Evolutionary conservation across 2,888 invertebrate species (phyloP).

Genomic region (Eurytoma adleriae): DNA sequence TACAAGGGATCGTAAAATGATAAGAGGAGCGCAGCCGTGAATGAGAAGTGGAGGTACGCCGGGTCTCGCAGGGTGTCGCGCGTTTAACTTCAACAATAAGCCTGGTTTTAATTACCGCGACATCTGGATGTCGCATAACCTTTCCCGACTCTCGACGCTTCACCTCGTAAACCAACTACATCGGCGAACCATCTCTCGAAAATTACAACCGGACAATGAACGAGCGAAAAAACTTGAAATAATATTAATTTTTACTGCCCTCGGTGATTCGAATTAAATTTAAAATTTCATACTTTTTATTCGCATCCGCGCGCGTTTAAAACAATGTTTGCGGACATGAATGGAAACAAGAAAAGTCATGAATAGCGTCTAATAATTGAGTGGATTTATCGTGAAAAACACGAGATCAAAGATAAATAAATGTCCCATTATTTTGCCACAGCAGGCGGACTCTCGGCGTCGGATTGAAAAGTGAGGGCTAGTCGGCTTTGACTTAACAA

Average conservation of each 20-base stretch:
- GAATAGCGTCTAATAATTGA: too few species aligned
- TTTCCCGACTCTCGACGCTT: slow-evolving; percentile 62
- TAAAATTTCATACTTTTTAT: neutral
- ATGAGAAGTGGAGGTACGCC: slow-evolving; percentile 19
- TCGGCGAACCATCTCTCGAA: slow-evolving; percentile 64
- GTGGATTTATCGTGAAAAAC: neutral
- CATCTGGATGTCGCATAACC: slow-evolving; percentile 74
- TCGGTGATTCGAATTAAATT: slow-evolving; percentile 2
- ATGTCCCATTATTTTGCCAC: slow-evolving; percentile 10
- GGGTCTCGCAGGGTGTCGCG: slow-evolving; percentile 38
- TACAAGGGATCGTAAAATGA: slow-evolving; percentile 51
- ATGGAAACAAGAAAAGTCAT: too few species aligned
- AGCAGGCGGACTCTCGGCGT: neutral
- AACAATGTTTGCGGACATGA: too few species aligned
- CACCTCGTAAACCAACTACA: slow-evolving; percentile 60
- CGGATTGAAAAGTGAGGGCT: neutral
- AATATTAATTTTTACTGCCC: slow-evolving; percentile 43
- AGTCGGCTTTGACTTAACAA: slow-evolving; percentile 9
- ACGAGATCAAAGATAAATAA: neutral
- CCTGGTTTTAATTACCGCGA: slow-evolving; percentile 74
- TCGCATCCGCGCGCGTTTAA: too few species aligned
- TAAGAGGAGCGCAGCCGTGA: slow-evolving; percentile 38
- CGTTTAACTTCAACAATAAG: slow-evolving; percentile 72
- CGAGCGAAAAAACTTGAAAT: slow-evolving; percentile 43
- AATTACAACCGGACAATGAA: slow-evolving; percentile 69